Evolutionary conservation across 2,113 vertebrate species (phyloP), one percentile per base, ranked within the genome.

Genomic region (Rhea pennata): DNA sequence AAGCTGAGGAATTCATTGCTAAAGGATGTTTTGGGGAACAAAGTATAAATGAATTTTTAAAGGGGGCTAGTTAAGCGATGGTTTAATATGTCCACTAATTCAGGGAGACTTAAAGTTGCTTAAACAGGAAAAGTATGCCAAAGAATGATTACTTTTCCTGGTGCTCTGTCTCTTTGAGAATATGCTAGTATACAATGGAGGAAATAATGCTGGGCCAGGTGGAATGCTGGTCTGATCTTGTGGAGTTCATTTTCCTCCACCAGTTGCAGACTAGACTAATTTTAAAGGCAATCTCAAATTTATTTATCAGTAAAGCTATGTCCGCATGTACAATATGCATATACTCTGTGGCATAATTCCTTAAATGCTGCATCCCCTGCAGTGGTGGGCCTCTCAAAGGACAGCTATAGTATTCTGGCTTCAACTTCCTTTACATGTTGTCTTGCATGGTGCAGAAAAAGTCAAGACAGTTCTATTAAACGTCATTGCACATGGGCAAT

Each of bases 21-120:
- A 46, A 13, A 77, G 83, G 83, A 80, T 4, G 1, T 44, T 33
- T 72, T 62, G 15, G 16, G 36, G 26, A 90, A 66, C 9, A 67
- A 46, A 70, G 9, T 44, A 6, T 11, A 39, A 39, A 19, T 59
- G 19, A 31, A 33, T 33, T 54, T 15, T 3, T 4, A 22, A 84
- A 70, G 50, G 16, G 39, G 15, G 54, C 71, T 90, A 67, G 75
- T 90, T 91, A 74, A 93, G 71, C 40, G 66, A 65, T 77, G 54
- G 26, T 90, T 79, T 90, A 73, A 89, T 91, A 42, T 51, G 84
- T 94, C 67, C 46, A 39, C 31, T 94, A 91, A 95, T 94, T 97
- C 96, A 96, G 96, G 96, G 95, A 95, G 90, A 93, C 76, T 93
- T 91, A 42, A 86, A 95, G 92, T 95, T 96, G 77, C 95, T 96